These are phyloP conservation scores for Microtus montanus DNA, from an alignment of 2,113 vertebrate species.

Conservation along the genomic window DNA sequence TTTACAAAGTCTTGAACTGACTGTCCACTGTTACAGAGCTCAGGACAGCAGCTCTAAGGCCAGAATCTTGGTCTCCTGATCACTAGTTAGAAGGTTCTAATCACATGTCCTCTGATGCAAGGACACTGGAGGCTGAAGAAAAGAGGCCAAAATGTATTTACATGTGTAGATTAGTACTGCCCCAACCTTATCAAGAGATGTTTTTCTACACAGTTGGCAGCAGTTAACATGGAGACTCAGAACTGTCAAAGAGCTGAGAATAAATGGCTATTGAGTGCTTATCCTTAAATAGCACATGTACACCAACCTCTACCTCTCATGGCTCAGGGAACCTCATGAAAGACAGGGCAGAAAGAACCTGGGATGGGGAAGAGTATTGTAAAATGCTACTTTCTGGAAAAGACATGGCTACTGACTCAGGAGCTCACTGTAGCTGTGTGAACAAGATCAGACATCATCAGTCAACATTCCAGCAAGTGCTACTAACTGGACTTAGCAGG, in stretches of 20 bases:
- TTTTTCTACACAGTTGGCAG: neutral
- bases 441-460: neutral
- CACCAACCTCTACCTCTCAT: neutral
- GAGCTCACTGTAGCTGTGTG: neutral
- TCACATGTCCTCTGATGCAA: neutral
- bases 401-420: neutral
- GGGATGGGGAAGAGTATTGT: neutral
- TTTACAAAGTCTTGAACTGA: neutral
- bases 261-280: neutral
- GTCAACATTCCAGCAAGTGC: neutral
- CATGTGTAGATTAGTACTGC: too few species aligned
- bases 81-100: neutral
- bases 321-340: neutral
- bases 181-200: neutral
- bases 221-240: neutral
- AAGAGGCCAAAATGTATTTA: neutral
- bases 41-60: neutral
- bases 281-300: neutral
- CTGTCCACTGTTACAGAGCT: neutral
- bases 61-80: neutral
- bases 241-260: neutral
- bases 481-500: neutral
- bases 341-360: neutral
- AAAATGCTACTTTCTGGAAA: neutral
- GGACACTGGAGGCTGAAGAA: neutral